Base-by-base conservation (phyloP, 2,113 vertebrate genomes). In the Origma solitaria region DNA sequence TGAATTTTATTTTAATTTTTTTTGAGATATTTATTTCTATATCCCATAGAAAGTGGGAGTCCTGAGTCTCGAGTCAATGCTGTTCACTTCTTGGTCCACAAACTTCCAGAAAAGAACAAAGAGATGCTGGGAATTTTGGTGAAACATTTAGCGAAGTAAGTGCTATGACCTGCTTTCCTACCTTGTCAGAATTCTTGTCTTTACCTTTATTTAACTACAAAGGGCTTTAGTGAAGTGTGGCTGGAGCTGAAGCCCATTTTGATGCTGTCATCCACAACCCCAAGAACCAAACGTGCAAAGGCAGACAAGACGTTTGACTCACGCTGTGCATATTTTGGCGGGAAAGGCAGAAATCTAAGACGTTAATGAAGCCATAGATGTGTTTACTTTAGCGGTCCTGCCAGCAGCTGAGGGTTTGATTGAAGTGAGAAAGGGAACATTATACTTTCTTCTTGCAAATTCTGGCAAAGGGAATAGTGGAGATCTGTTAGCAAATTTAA, bases 121-220 rank as follows among this genome's bases (percentile, higher is more conserved):
- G 98, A 98, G 97, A 98, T 99, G 98, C 96, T 99, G 97, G 98
- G 99, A 83, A 98, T 99, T 93, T 97, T 99, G 96, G 98, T 99
- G 98, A 99, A 99, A 95, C 99, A 99, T 96, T 98, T 99, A 97
- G 98, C 98, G 1, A 99, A 99, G 99, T 99, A 98, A 99, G 99
- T 97, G 69, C 33, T 47, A 25, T 16, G 35, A 79, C 44, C 80
- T 64, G 11, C 50, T 75, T 71, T 69, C 28, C 27, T 90, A 9
- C 72, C 40, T 77, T 45, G 51, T 69, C 50, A 75, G 44, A 76
- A 24, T 47, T 33, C 24, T 28, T 49, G 15, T 65, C 40, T 8
- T 60, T 49, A 18, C 60, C 42, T 31, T 45, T 4, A 2, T 75
- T 84, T 79, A 62, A 33, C 24, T 49, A 18, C 8, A 7, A 25